A percentile compares a stretch with the other conserved stretches of the same genome.
Evolutionary conservation across 2,797 vertebrate genomes (phyloP).

Genomic region (Apodemus agrarius): DNA sequence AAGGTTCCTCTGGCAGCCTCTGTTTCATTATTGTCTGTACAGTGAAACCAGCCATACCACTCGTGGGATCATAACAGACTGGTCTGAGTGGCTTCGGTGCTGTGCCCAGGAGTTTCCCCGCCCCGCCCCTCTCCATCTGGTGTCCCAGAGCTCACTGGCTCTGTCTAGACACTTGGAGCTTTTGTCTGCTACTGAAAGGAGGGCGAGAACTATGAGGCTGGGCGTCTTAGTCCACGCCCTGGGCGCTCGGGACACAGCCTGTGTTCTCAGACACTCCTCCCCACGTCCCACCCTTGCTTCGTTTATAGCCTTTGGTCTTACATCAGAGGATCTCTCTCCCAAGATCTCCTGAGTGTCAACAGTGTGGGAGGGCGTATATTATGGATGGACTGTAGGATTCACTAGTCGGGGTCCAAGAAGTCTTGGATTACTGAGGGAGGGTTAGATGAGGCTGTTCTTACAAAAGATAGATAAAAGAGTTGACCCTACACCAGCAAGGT

Average conservation of each 20-base stretch:
- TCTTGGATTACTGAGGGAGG: background rate
- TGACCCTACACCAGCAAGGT: background rate
- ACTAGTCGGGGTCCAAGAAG: background rate
- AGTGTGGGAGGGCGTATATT: background rate
- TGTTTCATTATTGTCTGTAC: background rate
- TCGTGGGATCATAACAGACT: background rate
- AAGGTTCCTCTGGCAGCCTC: slow-evolving; percentile 10
- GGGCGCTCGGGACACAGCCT: background rate
- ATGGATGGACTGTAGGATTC: background rate
- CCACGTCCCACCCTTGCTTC: background rate
- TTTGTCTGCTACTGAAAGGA: background rate
- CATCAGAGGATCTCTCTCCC: background rate
- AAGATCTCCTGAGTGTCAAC: background rate
- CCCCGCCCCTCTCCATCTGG: background rate
- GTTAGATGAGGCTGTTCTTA: background rate
- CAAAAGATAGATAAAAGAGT: background rate
- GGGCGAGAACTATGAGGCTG: background rate
- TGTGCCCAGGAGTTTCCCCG: background rate
- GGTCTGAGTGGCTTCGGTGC: background rate
- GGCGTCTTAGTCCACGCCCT: background rate
- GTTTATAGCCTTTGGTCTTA: background rate
- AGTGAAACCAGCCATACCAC: background rate
- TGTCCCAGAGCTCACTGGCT: background rate
- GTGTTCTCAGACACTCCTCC: background rate
- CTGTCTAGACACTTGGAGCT: background rate